Conservation (phyloP, 2,888 invertebrate species). For the Scaptomyza polygonia region DNA sequence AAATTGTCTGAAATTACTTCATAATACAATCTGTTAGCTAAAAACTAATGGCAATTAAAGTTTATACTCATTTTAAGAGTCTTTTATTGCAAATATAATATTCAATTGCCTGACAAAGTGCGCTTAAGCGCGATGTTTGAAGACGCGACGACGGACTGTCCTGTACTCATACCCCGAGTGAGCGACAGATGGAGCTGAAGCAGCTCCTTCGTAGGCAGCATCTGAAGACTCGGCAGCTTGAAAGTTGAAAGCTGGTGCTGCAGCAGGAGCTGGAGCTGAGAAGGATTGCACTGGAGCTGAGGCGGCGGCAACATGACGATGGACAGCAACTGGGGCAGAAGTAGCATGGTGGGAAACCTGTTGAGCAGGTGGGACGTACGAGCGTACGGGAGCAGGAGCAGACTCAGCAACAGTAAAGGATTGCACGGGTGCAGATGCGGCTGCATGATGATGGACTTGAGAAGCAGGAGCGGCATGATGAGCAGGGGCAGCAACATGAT, state of each 20-base stretch:
- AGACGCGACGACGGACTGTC: conserved; percentile 69
- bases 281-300: conserved; percentile 12
- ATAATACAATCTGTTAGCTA: too few relatives aligned
- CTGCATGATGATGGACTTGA: conserved; percentile 25
- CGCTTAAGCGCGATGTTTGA: conserved; percentile 65
- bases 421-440: conserved; percentile 43
- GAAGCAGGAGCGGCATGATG: conserved; percentile 22
- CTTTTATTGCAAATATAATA: conserved; percentile 32
- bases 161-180: conserved; percentile 66
- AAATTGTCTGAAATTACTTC: too few relatives aligned
- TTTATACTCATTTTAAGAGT: not conserved
- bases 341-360: conserved; percentile 1
- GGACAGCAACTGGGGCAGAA: conserved; percentile 1
- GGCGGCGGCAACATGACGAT: conserved; percentile 4
- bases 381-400: conserved; percentile 41
- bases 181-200: conserved; percentile 50
- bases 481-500: not conserved
- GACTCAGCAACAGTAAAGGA: conserved; percentile 40
- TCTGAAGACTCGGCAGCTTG: conserved; percentile 1
- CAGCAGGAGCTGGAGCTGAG: not conserved
- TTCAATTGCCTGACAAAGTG: not conserved
- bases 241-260: conserved; percentile 4
- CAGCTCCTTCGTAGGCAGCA: conserved; percentile 49
- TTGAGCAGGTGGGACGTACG: conserved; percentile 2
- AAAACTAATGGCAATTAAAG: too few relatives aligned